Conservation (phyloP, 1,140 invertebrate species). For the Drosophila bocqueti region DNA sequence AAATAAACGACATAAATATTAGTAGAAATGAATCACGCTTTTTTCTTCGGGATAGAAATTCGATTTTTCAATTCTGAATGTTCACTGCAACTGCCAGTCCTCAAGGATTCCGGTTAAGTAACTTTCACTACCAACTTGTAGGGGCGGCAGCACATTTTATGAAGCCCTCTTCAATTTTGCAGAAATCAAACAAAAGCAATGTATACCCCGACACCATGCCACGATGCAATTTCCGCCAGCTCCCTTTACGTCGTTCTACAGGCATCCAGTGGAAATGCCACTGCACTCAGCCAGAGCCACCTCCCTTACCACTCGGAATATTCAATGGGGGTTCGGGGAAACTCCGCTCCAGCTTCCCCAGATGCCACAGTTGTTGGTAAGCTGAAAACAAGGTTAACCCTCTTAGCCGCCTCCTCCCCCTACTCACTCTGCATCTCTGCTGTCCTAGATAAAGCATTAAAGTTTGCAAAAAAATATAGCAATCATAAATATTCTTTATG, state of each 20-base stretch:
- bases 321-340: slow-evolving; percentile 12
- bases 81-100: neutral
- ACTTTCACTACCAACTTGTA: slow-evolving; percentile 9
- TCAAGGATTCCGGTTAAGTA: neutral
- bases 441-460: slow-evolving; percentile 14
- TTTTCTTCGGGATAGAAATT: too few relatives aligned
- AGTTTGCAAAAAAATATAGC: neutral
- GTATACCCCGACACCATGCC: neutral
- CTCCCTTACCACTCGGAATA: slow-evolving; percentile 15
- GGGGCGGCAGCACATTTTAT: slow-evolving; percentile 3
- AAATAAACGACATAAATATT: slow-evolving; percentile 38
- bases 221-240: slow-evolving; percentile 40
- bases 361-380: slow-evolving; percentile 10
- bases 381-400: slow-evolving; percentile 28
- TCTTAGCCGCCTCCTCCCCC: slow-evolving; percentile 3
- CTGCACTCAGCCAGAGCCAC: slow-evolving; percentile 18
- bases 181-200: slow-evolving; percentile 29
- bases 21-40: slow-evolving; percentile 2
- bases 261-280: slow-evolving; percentile 7
- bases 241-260: neutral
- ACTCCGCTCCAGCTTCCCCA: slow-evolving; percentile 9
- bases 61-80: neutral
- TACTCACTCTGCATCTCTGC: neutral
- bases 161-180: slow-evolving; percentile 12
- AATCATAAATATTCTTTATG: neutral